A percentile compares a stretch with the other conserved stretches of the same genome.
These are phyloP conservation scores for Caloenas nicobarica DNA, from an alignment of 2,113 vertebrate species.

Conservation along the genomic window DNA sequence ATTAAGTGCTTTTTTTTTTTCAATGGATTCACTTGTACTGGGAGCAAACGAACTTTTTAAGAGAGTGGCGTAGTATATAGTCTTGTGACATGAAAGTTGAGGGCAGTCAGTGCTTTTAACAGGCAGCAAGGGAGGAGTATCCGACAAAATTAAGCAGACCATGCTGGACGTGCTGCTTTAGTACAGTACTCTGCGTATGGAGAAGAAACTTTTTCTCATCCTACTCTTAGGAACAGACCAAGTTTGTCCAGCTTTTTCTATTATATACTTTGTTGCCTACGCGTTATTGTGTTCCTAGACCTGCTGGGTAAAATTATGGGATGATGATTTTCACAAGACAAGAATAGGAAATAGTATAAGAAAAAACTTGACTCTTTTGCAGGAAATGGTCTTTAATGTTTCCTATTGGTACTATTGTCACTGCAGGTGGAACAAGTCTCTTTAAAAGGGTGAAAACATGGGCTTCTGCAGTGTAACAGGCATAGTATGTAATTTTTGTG, in stretches of 20 bases:
- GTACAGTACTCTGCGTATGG: background rate
- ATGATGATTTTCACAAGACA: background rate
- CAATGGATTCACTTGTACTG: background rate
- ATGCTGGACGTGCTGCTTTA: background rate
- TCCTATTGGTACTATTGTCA: background rate
- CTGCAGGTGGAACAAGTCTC: background rate
- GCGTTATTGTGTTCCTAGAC: background rate
- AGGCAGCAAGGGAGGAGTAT: background rate
- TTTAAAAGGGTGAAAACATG: background rate
- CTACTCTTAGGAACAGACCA: background rate
- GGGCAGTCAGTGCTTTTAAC: background rate
- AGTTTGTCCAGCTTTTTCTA: background rate
- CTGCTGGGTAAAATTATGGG: background rate
- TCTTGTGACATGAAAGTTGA: background rate
- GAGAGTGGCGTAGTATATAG: background rate
- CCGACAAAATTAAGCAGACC: background rate
- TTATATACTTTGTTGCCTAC: background rate
- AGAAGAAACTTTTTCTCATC: background rate
- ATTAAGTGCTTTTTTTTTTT: background rate
- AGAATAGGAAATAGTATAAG: background rate
- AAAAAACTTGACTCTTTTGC: background rate
- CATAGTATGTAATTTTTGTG: background rate
- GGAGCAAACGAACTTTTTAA: background rate
- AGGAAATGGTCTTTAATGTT: background rate
- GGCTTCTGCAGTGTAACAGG: background rate